Conservation (phyloP, 1,140 invertebrate genomes). For the Colletes latitarsis region DNA sequence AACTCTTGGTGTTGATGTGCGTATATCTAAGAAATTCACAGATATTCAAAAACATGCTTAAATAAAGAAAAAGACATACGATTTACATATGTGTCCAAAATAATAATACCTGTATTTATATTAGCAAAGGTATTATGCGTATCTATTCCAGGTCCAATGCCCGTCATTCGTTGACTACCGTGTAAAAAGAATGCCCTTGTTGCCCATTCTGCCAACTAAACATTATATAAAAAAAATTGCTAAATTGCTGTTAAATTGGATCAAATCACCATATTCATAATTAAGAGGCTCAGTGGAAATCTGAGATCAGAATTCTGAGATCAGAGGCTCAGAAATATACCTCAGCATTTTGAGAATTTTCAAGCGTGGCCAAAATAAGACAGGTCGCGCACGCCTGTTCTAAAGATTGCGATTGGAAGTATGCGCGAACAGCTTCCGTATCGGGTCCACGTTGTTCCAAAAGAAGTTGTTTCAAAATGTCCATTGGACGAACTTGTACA, state of each 20-base stretch:
- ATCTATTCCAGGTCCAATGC: conserved; percentile 58
- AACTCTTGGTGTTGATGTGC: conserved; percentile 76
- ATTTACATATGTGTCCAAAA: neutral
- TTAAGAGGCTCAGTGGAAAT: no score
- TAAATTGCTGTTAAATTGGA: conserved; percentile 3
- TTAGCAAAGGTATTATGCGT: conserved; percentile 58
- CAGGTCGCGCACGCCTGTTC: conserved; percentile 95
- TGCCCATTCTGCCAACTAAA: conserved; percentile 90
- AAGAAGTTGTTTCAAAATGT: conserved; percentile 90
- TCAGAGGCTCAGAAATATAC: no score
- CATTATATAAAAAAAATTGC: conserved; percentile 18
- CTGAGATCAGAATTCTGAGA: no score
- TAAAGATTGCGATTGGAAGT: conserved; percentile 91
- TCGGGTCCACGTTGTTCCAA: conserved; percentile 92
- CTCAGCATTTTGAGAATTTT: conserved; percentile 85
- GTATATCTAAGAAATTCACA: conserved; percentile 58
- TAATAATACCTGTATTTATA: conserved; percentile 58
- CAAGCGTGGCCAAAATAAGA: conserved; percentile 91
- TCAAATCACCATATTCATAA: conserved; percentile 15
- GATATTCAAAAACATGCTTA: conserved; percentile 4
- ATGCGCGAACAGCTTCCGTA: conserved; percentile 90
- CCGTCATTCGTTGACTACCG: conserved; percentile 86
- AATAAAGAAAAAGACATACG: neutral
- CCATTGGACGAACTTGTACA: conserved; percentile 91
- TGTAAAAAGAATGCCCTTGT: conserved; percentile 95